phyloP scores from a whole-genome alignment of 2,113 vertebrate species.

The Erinaceus europaeus region DNA sequence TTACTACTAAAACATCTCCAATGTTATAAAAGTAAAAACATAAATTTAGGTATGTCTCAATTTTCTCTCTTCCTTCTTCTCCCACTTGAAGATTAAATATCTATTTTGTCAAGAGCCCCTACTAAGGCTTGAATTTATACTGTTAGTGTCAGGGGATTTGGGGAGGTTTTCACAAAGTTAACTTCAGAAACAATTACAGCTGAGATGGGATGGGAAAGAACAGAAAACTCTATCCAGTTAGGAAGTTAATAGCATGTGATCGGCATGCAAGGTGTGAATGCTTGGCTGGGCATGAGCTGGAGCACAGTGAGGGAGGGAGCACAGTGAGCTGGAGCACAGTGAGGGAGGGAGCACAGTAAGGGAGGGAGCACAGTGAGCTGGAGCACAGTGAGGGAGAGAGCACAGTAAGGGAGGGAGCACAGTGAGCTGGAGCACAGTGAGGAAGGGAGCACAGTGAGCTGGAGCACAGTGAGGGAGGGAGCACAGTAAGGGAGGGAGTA shows the following conservation, averaged over 20 bases:
- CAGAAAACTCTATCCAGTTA: background rate
- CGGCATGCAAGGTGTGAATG: background rate
- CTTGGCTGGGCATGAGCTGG: background rate
- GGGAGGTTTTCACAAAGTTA: background rate
- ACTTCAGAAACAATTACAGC: background rate
- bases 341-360: too few relatives aligned
- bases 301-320: too few relatives aligned
- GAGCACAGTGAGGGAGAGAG: too few relatives aligned
- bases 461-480: too few relatives aligned
- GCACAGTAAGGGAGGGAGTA: too few relatives aligned
- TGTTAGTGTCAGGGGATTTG: background rate
- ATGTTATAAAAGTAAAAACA: background rate
- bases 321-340: too few relatives aligned
- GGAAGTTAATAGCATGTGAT: background rate
- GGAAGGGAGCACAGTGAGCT: too few relatives aligned
- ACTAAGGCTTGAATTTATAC: background rate
- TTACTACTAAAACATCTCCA: background rate
- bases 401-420: too few relatives aligned
- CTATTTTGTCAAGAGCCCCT: background rate
- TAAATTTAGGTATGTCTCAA: background rate
- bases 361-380: too few relatives aligned
- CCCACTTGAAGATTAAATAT: background rate
- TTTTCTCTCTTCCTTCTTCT: background rate
- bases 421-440: too few relatives aligned
- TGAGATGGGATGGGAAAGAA: background rate